A percentile compares a stretch with the other conserved stretches of the same genome.
phyloP scores from a whole-genome alignment of 1,140 invertebrate species.

The Tetragonula clypearis region DNA sequence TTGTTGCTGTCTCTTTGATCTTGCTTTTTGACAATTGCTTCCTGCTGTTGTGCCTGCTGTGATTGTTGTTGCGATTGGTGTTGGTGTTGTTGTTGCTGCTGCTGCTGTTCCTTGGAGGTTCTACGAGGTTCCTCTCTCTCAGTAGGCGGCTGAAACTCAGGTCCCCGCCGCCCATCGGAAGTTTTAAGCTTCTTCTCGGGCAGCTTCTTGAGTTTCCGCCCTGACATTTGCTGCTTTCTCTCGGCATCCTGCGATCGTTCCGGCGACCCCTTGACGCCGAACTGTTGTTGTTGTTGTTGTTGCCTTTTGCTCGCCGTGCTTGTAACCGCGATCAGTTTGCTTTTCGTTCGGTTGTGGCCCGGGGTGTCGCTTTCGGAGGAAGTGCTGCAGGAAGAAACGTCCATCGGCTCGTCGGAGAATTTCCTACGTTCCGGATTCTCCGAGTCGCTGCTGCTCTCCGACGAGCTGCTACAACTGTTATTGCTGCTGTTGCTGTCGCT shows the following conservation, averaged over 20 bases:
- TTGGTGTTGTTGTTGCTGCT: not conserved
- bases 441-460: slow-evolving; percentile 78
- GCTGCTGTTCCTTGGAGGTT: slow-evolving; percentile 79
- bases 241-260: slow-evolving; percentile 53
- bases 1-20: slow-evolving; percentile 82
- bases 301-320: slow-evolving; percentile 18
- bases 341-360: slow-evolving; percentile 51
- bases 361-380: slow-evolving; percentile 76
- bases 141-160: slow-evolving; percentile 87
- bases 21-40: slow-evolving; percentile 76
- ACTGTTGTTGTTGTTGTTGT: slow-evolving; percentile 22
- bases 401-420: slow-evolving; percentile 59
- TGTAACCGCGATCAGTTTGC: slow-evolving; percentile 26
- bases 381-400: slow-evolving; percentile 73
- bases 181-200: slow-evolving; percentile 93
- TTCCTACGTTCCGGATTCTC: slow-evolving; percentile 67
- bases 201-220: slow-evolving; percentile 85
- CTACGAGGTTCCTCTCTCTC: slow-evolving; percentile 88
- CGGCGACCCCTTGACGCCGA: slow-evolving; percentile 29
- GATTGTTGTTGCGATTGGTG: slow-evolving; percentile 38
- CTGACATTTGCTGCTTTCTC: slow-evolving; percentile 72
- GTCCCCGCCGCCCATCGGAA: slow-evolving; percentile 90
- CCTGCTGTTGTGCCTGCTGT: slow-evolving; percentile 65
- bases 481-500: slow-evolving; percentile 67
- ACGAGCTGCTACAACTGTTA: slow-evolving; percentile 76